A percentile compares a stretch with the other conserved stretches of the same genome.
phyloP scores from a whole-genome alignment of 2,113 vertebrate species.

The Plectropomus leopardus region DNA sequence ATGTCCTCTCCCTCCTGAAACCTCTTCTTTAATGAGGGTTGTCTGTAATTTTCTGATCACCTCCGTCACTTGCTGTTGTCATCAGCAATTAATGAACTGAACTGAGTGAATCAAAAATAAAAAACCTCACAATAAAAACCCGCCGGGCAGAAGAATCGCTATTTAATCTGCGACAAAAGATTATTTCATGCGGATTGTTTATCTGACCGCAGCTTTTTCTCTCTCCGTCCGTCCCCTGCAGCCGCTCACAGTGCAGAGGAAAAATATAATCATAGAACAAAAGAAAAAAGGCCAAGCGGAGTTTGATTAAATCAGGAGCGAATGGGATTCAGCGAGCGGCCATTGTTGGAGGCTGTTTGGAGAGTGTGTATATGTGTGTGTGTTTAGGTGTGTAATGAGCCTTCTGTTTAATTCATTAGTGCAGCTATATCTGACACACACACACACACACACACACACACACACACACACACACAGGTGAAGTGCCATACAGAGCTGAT shows the following conservation, averaged over 20 bases:
- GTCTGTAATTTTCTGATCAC: conserved; percentile 43
- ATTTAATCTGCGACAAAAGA: conserved; percentile 74
- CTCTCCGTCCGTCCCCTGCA: conserved; percentile 19
- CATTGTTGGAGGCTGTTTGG: conserved; percentile 69
- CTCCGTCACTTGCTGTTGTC: conserved; percentile 39
- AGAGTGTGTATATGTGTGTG: conserved; percentile 47
- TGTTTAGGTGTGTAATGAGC: conserved; percentile 62
- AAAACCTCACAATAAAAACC: conserved; percentile 53
- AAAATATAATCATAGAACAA: conserved; percentile 63
- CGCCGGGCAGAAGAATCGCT: conserved; percentile 31
- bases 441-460: conserved; percentile 12
- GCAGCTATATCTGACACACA: conserved; percentile 41
- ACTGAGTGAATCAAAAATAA: conserved; percentile 52
- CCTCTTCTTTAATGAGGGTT: conserved; percentile 23
- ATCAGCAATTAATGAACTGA: conserved; percentile 59
- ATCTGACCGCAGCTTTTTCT: conserved; percentile 56
- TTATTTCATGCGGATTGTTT: conserved; percentile 73
- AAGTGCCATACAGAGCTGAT: neutral
- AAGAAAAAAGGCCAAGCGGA: conserved; percentile 69
- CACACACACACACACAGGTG: conserved; percentile 10
- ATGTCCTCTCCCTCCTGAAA: neutral
- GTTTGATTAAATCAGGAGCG: conserved; percentile 78
- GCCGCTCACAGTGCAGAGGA: conserved; percentile 41
- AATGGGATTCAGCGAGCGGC: conserved; percentile 65
- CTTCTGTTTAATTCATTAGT: conserved; percentile 75